Percentiles rank a stretch among this genome's conserved stretches.
phyloP scores from a whole-genome alignment of 2,797 vertebrate genomes.

The Myoxocephalus aenaeus region DNA sequence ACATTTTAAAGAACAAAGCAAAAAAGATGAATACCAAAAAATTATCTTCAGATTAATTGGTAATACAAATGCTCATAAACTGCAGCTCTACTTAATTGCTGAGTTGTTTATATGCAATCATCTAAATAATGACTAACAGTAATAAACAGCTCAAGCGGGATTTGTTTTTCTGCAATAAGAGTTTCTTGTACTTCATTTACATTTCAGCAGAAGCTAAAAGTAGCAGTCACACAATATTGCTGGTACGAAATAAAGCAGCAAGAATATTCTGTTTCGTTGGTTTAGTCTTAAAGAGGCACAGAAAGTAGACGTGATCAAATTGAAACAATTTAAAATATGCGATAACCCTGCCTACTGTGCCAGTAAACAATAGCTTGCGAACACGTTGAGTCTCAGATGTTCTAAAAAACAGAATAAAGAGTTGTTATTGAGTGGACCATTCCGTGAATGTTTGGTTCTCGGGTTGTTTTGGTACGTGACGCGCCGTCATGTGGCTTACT shows the following conservation, averaged over 20 bases:
- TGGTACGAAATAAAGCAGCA: background rate
- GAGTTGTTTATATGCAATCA: background rate
- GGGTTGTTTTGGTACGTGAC: slow-evolving; percentile 65
- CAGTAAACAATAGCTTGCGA: slow-evolving; percentile 21
- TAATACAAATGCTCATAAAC: background rate
- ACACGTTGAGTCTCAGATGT: slow-evolving; percentile 28
- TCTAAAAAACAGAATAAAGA: slow-evolving; percentile 6
- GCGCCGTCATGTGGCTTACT: slow-evolving; percentile 49
- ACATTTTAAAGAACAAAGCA: background rate
- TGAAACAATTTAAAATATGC: background rate
- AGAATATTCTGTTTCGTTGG: background rate
- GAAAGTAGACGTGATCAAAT: background rate
- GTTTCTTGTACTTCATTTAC: background rate
- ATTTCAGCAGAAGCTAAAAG: background rate
- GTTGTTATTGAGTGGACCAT: slow-evolving; percentile 47
- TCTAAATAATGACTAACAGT: background rate
- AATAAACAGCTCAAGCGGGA: background rate
- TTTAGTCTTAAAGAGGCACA: background rate
- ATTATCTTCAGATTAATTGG: background rate
- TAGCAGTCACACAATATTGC: background rate
- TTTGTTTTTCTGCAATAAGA: background rate
- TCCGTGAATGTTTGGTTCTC: slow-evolving; percentile 50
- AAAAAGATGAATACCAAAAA: background rate
- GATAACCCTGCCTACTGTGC: background rate
- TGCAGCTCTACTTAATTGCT: background rate